Evolutionary conservation across 2,113 vertebrate species (phyloP).

Genomic region (Entelurus aequoreus): DNA sequence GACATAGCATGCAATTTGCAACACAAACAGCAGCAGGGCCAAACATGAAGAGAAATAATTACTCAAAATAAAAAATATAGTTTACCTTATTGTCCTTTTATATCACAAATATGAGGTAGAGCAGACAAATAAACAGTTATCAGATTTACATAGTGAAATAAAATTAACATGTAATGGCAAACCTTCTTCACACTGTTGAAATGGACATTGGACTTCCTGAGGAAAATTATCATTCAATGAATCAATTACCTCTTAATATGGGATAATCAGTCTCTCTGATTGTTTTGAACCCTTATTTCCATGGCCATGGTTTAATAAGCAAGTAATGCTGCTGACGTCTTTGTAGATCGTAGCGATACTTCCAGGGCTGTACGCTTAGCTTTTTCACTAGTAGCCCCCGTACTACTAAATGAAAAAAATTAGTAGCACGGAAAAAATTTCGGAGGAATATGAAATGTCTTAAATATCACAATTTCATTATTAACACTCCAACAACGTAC

Average conservation of each 20-base stretch:
- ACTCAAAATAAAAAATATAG: slow-evolving; percentile 63
- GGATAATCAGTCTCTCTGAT: neutral
- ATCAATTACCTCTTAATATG: neutral
- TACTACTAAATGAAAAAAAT: no score
- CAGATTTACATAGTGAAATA: slow-evolving; percentile 3
- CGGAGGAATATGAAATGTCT: no score
- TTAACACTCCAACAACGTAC: no score
- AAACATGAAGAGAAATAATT: slow-evolving; percentile 24
- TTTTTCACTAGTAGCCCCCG: no score
- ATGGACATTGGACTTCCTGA: neutral
- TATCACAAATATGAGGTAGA: slow-evolving; percentile 60
- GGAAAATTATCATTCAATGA: neutral
- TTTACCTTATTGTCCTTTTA: slow-evolving; percentile 91
- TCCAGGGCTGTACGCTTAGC: no score
- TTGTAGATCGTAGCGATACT: neutral
- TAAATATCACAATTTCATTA: no score
- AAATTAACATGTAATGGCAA: neutral
- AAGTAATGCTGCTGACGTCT: neutral
- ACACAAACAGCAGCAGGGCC: slow-evolving; percentile 65
- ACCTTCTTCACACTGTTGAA: neutral
- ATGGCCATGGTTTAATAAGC: neutral
- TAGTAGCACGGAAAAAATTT: no score
- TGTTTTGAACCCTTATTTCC: neutral
- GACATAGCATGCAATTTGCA: slow-evolving; percentile 39
- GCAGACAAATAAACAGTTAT: slow-evolving; percentile 48